These are phyloP conservation scores for Drosophila tsacasi DNA, from an alignment of 1,140 invertebrate species.

Conservation along the genomic window DNA sequence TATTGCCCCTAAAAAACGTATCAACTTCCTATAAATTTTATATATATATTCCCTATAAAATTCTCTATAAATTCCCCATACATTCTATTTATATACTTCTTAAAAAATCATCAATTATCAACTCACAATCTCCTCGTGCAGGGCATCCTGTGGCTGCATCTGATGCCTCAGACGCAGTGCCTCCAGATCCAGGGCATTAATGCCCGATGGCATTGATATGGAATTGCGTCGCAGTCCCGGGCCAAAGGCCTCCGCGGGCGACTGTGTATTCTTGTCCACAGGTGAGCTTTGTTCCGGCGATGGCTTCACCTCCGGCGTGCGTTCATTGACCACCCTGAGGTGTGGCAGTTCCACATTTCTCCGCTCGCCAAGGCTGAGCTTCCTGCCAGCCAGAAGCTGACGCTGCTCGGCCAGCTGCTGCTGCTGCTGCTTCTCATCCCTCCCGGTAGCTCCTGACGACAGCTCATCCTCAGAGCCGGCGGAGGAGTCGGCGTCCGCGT, in stretches of 20 bases:
- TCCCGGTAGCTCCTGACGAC: background rate
- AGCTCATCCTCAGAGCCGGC: conserved; percentile 10
- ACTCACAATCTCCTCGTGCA: conserved; percentile 82
- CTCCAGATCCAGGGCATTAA: conserved; percentile 77
- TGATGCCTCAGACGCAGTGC: conserved; percentile 72
- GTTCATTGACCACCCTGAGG: conserved; percentile 50
- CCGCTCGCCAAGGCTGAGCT: conserved; percentile 50
- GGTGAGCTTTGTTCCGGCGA: background rate
- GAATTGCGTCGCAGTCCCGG: conserved; percentile 74
- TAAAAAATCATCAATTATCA: background rate
- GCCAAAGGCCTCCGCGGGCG: conserved; percentile 41
- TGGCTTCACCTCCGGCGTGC: background rate
- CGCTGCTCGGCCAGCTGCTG: background rate
- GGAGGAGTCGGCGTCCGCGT: conserved; percentile 46
- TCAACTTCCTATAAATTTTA: background rate
- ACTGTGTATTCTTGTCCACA: background rate
- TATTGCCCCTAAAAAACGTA: background rate
- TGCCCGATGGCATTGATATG: conserved; percentile 79
- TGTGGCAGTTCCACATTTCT: conserved; percentile 59
- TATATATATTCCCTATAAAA: background rate
- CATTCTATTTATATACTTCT: background rate
- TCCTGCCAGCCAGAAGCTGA: conserved; percentile 18
- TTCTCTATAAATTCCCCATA: background rate
- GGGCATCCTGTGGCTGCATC: conserved; percentile 75
- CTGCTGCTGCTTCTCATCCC: background rate